These are phyloP conservation scores for Bugulina stolonifera DNA, from an alignment of 2,888 invertebrate species.

Conservation along the genomic window DNA sequence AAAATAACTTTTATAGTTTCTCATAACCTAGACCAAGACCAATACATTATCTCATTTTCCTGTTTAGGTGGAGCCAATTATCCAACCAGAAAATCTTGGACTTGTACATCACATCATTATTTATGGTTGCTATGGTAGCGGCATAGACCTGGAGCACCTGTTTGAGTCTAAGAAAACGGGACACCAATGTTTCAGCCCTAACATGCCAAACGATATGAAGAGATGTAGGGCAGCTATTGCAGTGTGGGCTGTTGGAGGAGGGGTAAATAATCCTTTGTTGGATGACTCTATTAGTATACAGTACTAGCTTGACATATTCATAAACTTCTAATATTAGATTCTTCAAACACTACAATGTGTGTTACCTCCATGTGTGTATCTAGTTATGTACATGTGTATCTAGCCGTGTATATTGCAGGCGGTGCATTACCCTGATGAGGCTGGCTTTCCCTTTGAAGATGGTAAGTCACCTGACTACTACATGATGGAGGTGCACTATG, in stretches of 20 bases:
- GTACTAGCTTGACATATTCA: no score
- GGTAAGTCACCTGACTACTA: slow-evolving; percentile 66
- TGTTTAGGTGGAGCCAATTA: slow-evolving; percentile 66
- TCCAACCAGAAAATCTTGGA: slow-evolving; percentile 59
- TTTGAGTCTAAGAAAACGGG: slow-evolving; percentile 45
- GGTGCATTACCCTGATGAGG: slow-evolving; percentile 42
- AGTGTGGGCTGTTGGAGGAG: slow-evolving; percentile 78
- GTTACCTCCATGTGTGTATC: not conserved
- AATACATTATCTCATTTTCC: no score
- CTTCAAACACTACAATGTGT: no score
- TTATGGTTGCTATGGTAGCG: slow-evolving; percentile 65
- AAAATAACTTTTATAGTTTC: no score
- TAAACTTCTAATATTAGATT: no score
- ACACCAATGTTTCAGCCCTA: slow-evolving; percentile 63
- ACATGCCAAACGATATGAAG: slow-evolving; percentile 71
- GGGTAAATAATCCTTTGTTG: slow-evolving; percentile 56
- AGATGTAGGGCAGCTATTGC: slow-evolving; percentile 72
- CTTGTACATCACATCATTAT: slow-evolving; percentile 80
- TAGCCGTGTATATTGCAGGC: slow-evolving; percentile 25
- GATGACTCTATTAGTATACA: not conserved
- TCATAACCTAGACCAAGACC: no score
- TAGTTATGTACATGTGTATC: not conserved
- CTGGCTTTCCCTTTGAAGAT: slow-evolving; percentile 75
- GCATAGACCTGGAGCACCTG: slow-evolving; percentile 53
- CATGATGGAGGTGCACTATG: slow-evolving; percentile 85